Evolutionary conservation across 1,140 invertebrate genomes (phyloP).

Genomic region (Dinothrombium tinctorium): DNA sequence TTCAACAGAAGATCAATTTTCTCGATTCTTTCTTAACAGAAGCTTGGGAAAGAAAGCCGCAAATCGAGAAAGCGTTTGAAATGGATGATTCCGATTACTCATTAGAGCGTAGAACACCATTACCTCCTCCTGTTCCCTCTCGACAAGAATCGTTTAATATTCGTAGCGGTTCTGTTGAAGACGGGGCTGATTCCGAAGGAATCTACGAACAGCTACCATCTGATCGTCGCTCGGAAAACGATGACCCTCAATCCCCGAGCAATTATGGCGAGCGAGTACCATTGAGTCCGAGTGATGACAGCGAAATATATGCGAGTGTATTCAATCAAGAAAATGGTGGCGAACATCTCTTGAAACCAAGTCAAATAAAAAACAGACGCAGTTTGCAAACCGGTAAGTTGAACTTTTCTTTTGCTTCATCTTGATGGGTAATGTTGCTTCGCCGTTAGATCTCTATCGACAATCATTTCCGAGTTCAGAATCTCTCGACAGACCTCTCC

Average conservation of each 20-base stretch:
- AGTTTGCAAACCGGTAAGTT: conserved; percentile 24
- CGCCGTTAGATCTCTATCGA: conserved; percentile 19
- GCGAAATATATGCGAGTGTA: conserved; percentile 38
- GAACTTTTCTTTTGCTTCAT: not conserved
- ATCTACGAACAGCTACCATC: conserved; percentile 42
- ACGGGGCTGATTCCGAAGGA: conserved; percentile 44
- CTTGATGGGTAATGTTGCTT: conserved; percentile 2
- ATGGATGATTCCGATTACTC: conserved; percentile 41
- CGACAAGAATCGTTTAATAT: conserved; percentile 23
- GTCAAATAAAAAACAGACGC: conserved; percentile 25
- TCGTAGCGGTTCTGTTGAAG: conserved; percentile 17
- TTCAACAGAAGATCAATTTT: conserved; percentile 51
- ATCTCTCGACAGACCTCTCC: conserved; percentile 17
- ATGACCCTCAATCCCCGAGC: not conserved
- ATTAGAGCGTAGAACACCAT: not conserved
- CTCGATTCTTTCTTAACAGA: conserved; percentile 56
- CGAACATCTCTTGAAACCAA: conserved; percentile 28
- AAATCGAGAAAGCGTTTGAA: conserved; percentile 75
- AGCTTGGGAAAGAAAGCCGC: conserved; percentile 81
- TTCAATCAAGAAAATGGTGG: conserved; percentile 21
- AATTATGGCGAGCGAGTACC: conserved; percentile 4
- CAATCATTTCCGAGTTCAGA: conserved; percentile 22
- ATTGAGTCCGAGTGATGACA: conserved; percentile 35
- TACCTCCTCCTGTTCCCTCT: conserved; percentile 29
- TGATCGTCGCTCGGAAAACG: conserved; percentile 21